These are phyloP conservation scores for Plodia interpunctella DNA, from an alignment of 1,140 invertebrate species.

Conservation along the genomic window DNA sequence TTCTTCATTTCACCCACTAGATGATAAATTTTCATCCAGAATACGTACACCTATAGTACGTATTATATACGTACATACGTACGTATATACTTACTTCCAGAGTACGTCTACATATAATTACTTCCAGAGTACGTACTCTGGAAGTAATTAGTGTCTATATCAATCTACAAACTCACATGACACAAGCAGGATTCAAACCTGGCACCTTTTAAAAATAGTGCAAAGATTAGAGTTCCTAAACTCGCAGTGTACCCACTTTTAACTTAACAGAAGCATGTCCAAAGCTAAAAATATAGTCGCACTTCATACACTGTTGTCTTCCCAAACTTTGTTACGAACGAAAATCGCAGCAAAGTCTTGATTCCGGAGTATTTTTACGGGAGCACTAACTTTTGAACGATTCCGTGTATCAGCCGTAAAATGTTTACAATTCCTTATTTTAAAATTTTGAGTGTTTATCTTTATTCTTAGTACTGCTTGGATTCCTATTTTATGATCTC, in stretches of 20 bases:
- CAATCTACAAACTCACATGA: no score
- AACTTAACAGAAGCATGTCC: neutral
- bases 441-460: constrained; percentile 4
- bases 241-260: neutral
- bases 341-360: constrained; percentile 30
- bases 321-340: constrained; percentile 16
- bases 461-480: neutral
- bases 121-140: no score
- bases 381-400: constrained; percentile 36
- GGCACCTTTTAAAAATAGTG: constrained; percentile 18
- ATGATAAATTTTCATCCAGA: no score
- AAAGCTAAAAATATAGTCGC: constrained; percentile 1
- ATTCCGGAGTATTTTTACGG: constrained; percentile 44
- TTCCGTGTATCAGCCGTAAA: constrained; percentile 9
- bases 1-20: no score
- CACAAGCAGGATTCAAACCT: no score
- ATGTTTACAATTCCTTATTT: constrained; percentile 13
- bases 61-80: no score
- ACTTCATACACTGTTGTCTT: constrained; percentile 15
- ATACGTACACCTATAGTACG: no score
- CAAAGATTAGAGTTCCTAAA: neutral
- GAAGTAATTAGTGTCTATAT: no score
- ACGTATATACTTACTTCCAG: no score
- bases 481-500: neutral
- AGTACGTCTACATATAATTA: no score